phyloP scores from a whole-genome alignment of 2,797 vertebrate genomes.

The Atherinosoma microstoma region DNA sequence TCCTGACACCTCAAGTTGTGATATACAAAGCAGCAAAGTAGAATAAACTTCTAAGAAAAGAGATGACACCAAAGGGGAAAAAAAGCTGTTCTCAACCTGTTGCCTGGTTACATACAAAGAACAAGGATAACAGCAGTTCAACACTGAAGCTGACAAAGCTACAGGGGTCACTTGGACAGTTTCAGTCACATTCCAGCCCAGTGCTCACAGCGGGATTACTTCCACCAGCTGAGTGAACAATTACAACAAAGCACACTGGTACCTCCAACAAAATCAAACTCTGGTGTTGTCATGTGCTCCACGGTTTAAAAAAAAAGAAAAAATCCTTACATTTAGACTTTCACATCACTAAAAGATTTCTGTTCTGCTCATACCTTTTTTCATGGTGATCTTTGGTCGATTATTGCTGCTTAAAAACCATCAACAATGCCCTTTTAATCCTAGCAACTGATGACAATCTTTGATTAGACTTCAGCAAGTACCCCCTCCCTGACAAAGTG shows the following conservation, averaged over 20 bases:
- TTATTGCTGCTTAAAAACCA: background rate
- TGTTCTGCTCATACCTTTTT: constrained; percentile 71
- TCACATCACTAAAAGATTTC: background rate
- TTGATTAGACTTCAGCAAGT: background rate
- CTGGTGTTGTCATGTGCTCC: constrained; percentile 19
- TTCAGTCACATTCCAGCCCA: constrained; percentile 31
- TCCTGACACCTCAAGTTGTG: background rate
- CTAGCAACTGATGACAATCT: background rate
- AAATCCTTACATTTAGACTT: background rate
- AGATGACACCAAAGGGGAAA: background rate
- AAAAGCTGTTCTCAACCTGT: background rate
- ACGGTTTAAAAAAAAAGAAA: constrained; percentile 6
- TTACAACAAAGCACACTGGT: constrained; percentile 41
- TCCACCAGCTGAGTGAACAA: constrained; percentile 40
- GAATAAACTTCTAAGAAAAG: background rate
- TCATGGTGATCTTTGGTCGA: constrained; percentile 63
- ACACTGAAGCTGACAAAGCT: background rate
- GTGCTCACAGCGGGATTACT: constrained; percentile 51
- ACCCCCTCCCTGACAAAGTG: background rate
- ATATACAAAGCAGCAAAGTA: background rate
- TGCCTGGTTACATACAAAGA: background rate
- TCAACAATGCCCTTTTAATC: background rate
- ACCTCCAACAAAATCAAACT: constrained; percentile 20
- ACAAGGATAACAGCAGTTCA: background rate
- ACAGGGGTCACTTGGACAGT: constrained; percentile 11